Evolutionary conservation across 2,888 invertebrate species (phyloP).

Genomic region (Steromphala cineraria): DNA sequence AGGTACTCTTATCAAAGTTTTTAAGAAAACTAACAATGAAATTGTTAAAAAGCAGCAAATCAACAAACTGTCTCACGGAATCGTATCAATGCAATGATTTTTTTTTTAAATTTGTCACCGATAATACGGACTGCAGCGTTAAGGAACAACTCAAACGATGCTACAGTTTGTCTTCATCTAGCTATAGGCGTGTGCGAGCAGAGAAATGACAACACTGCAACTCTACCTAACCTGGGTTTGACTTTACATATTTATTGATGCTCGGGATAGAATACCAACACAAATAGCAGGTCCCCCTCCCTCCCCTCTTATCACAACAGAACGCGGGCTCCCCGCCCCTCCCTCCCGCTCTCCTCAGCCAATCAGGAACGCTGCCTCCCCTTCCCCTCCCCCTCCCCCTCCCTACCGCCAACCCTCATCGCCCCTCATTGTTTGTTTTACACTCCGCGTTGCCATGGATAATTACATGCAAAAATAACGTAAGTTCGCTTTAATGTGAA

Average conservation of each 20-base stretch:
- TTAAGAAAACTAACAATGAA: no score
- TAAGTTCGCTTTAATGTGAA: constrained; percentile 11
- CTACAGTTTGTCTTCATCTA: no score
- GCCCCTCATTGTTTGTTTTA: neutral
- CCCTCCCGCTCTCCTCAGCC: neutral
- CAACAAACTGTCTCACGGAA: no score
- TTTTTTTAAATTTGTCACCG: no score
- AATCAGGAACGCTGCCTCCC: neutral
- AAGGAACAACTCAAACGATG: no score
- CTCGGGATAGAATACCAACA: neutral
- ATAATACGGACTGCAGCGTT: no score
- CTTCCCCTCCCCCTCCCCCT: neutral
- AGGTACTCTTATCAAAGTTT: no score
- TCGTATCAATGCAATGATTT: no score
- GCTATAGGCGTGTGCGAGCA: no score
- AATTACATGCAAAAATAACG: constrained; percentile 11
- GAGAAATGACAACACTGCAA: no score
- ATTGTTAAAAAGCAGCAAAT: no score
- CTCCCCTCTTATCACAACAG: neutral
- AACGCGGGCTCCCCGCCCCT: neutral
- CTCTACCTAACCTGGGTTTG: neutral
- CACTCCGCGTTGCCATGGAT: constrained; percentile 14
- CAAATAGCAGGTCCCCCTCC: neutral
- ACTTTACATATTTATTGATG: neutral
- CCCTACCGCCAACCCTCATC: neutral